phyloP scores from a whole-genome alignment of 2,113 vertebrate species.

The Gobius niger region DNA sequence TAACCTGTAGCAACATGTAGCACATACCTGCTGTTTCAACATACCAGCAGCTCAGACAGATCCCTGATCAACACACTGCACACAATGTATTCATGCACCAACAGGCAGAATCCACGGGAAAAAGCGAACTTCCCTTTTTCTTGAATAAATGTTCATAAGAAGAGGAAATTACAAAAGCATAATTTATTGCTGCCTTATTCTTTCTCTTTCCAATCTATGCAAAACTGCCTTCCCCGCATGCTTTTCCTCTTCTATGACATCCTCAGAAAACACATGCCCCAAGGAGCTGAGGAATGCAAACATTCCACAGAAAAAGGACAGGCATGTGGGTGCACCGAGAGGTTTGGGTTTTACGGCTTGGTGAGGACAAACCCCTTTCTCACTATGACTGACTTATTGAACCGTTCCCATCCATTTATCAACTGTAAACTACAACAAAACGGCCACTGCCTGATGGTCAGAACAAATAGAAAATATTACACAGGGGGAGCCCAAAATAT shows the following conservation, averaged over 20 bases:
- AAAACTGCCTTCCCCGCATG: slow-evolving; percentile 17
- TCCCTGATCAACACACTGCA: slow-evolving; percentile 34
- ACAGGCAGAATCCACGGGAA: slow-evolving; percentile 29
- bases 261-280: slow-evolving; percentile 37
- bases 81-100: slow-evolving; percentile 29
- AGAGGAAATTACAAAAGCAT: slow-evolving; percentile 6
- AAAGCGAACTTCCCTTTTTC: slow-evolving; percentile 16
- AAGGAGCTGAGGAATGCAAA: slow-evolving; percentile 61
- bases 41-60: slow-evolving; percentile 58
- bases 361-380: neutral
- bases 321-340: slow-evolving; percentile 4
- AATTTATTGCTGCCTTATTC: slow-evolving; percentile 9
- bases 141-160: neutral
- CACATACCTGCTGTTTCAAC: slow-evolving; percentile 59
- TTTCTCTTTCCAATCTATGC: slow-evolving; percentile 18
- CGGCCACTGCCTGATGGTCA: neutral
- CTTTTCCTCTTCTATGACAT: slow-evolving; percentile 8
- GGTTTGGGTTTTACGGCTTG: neutral
- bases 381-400: neutral
- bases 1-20: slow-evolving; percentile 71
- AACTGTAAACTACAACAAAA: neutral
- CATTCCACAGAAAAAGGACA: slow-evolving; percentile 57
- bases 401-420: neutral
- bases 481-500: too few species aligned
- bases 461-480: too few species aligned